Evolutionary conservation across 2,113 vertebrate species (phyloP).

Genomic region (Furnarius figulus): DNA sequence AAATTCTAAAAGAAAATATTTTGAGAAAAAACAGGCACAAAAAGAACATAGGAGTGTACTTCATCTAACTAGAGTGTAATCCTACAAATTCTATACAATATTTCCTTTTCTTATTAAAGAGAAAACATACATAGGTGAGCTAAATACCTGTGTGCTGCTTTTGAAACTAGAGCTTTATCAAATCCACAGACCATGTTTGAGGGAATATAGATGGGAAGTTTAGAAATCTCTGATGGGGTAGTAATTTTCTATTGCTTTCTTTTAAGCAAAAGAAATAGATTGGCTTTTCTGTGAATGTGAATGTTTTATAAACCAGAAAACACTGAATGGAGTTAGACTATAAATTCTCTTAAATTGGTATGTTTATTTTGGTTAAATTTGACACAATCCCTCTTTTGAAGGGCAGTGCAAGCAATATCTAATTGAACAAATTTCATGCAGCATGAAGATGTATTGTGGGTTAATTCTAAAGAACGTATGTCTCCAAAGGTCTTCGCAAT

Average conservation of each 20-base stretch:
- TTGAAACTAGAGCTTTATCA: neutral
- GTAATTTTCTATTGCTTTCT: neutral
- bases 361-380: slow-evolving; percentile 46
- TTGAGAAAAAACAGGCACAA: neutral
- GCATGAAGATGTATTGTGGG: neutral
- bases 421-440: slow-evolving; percentile 40
- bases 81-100: neutral
- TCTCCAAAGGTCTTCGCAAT: slow-evolving; percentile 36
- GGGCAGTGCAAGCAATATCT: neutral
- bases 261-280: neutral
- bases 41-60: neutral
- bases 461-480: slow-evolving; percentile 37
- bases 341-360: slow-evolving; percentile 35
- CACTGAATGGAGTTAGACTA: slow-evolving; percentile 44
- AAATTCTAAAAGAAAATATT: neutral
- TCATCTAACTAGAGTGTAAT: neutral
- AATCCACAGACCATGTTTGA: neutral
- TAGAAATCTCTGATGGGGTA: neutral
- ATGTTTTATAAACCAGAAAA: slow-evolving; percentile 37
- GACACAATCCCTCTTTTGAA: slow-evolving; percentile 1
- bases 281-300: slow-evolving; percentile 9
- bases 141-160: neutral
- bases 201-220: neutral
- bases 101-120: neutral
- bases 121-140: neutral